A percentile compares a stretch with the other conserved stretches of the same genome.
These are phyloP conservation scores for Nothocercus nigrocapillus DNA, from an alignment of 2,113 vertebrate species.

Conservation along the genomic window DNA sequence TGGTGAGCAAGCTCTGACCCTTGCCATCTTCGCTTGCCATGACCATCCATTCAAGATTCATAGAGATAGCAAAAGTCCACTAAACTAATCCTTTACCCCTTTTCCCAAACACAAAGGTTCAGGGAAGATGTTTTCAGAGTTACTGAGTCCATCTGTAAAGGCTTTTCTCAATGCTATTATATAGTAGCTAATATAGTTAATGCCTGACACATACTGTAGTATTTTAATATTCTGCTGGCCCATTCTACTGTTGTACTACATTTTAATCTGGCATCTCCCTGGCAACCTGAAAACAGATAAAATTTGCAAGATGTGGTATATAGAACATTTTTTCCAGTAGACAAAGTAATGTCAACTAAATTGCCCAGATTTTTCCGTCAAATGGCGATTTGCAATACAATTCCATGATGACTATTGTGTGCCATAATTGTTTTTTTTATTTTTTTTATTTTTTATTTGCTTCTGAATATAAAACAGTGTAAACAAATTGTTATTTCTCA, in stretches of 20 bases:
- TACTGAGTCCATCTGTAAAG: neutral
- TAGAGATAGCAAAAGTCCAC: neutral
- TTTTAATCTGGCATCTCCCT: neutral
- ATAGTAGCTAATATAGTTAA: neutral
- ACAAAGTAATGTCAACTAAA: neutral
- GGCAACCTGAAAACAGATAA: neutral
- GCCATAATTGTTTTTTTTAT: neutral
- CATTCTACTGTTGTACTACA: neutral
- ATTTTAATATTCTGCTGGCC: neutral
- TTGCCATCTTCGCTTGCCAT: neutral
- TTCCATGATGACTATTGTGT: neutral
- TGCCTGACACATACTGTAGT: neutral
- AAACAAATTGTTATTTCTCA: neutral
- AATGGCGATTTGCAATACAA: neutral
- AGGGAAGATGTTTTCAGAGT: neutral
- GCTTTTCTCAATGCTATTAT: neutral
- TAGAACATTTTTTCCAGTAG: neutral
- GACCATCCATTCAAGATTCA: neutral
- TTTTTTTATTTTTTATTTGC: neutral
- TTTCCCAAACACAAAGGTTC: neutral
- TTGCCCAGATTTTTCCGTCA: neutral
- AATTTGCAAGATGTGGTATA: neutral
- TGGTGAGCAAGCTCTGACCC: neutral
- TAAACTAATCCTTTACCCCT: neutral
- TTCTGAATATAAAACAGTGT: neutral